Evolutionary conservation across 2,888 invertebrate species (phyloP).

Genomic region (Cabera pusaria): DNA sequence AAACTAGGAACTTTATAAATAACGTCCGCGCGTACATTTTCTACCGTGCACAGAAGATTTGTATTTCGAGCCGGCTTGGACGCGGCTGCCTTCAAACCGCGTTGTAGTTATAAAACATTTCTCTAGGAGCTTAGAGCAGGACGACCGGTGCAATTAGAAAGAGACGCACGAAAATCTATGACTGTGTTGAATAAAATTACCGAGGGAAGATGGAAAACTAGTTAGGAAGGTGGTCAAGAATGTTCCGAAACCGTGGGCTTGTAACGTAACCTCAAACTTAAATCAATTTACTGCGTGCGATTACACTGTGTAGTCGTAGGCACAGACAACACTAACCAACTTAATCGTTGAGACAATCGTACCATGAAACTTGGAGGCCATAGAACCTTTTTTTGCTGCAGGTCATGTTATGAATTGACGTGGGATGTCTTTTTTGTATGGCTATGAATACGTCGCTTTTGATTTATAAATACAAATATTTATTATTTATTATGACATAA

Average conservation of each 20-base stretch:
- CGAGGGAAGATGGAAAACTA: constrained; percentile 21
- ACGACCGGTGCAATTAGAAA: constrained; percentile 38
- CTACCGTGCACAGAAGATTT: constrained; percentile 31
- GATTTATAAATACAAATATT: too few relatives aligned
- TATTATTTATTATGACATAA: too few relatives aligned
- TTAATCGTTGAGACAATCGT: too few relatives aligned
- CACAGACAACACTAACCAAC: too few relatives aligned
- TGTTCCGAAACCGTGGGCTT: constrained; percentile 6
- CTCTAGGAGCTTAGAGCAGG: constrained; percentile 44
- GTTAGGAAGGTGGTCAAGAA: constrained; percentile 4
- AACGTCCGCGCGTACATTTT: constrained; percentile 48
- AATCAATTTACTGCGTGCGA: too few relatives aligned
- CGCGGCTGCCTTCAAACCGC: constrained; percentile 45
- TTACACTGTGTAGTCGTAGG: too few relatives aligned
- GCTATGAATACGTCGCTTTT: too few relatives aligned
- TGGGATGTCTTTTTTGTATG: too few relatives aligned
- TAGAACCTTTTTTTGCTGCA: too few relatives aligned
- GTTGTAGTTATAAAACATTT: constrained; percentile 46
- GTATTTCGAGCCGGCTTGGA: constrained; percentile 36
- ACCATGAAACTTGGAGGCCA: too few relatives aligned
- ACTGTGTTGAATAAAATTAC: constrained; percentile 8
- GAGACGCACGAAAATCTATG: constrained; percentile 35
- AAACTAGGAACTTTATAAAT: constrained; percentile 12
- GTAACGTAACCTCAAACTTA: too few relatives aligned
- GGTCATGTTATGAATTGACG: too few relatives aligned